Evolutionary conservation across 2,888 invertebrate genomes (phyloP), one percentile per base, ranked within the genome.

Genomic region (Heteromyza rotundicornis): DNA sequence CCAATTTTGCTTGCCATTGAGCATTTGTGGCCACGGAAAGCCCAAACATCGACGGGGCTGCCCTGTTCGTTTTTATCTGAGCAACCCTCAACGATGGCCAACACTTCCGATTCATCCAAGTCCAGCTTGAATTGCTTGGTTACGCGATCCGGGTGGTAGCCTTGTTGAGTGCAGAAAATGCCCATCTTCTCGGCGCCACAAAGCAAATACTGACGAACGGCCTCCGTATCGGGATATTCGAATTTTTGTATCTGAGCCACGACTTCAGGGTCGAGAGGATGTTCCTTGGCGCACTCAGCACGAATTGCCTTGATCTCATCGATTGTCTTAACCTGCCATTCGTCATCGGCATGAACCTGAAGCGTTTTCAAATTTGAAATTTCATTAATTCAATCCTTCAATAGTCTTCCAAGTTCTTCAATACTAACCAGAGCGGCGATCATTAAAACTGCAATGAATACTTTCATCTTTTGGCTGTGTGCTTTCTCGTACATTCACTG

Each of bases 1-100:
- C 82, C 82, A 40, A 80, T 69, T 59, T 77, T 74, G 62, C 77
- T 80, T 36, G 67, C 64, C 73, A 80, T 76, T 61, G 83, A 61
- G 66, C 83, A 83, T 59, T 68, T 70, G 64, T 81, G 78, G 20
- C 79, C 79, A 14, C 81, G 78, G 71, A 72, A 83, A 2, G 80
- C 81, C 78, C 80, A 80, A 14, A 72, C 73, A 58, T 82, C 81
- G 2, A 68, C 64, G 50, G 75, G 70, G 55, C 75, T 74, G 35
- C 77, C 76, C 54, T 80, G 68, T 3, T 68, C 68, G 54, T 79
- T 76, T 57, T 73, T 74, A 56, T 81, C 82, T 35, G 75, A 64
- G 63, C 83, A 83, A 52, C 79, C 70, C 47, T 74, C 66, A 51
- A 74, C 77, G 59, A 81, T 76, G 16, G 65, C 62, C 14, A 73